Percentiles rank a stretch among this genome's conserved stretches.
These are phyloP conservation scores for Sterrhoptilus dennistouni DNA, from an alignment of 2,113 vertebrate genomes.

Conservation along the genomic window DNA sequence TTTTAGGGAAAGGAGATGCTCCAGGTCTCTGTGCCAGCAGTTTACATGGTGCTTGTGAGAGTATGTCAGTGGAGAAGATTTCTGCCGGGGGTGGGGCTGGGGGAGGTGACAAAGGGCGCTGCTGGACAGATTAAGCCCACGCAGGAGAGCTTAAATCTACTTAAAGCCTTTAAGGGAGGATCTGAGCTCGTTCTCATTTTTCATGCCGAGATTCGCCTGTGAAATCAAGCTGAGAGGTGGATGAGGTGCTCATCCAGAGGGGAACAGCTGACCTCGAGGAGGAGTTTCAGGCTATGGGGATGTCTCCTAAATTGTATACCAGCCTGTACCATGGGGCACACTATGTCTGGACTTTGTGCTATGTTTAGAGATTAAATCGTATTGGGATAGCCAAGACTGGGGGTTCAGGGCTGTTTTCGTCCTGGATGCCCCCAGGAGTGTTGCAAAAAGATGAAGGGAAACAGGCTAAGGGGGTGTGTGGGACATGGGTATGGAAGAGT, in stretches of 20 bases:
- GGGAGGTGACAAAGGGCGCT: background rate
- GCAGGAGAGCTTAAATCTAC: background rate
- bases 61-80: background rate
- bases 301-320: background rate
- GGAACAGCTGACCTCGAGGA: background rate
- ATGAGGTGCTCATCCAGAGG: background rate
- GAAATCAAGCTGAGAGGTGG: background rate
- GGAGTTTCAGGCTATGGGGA: background rate
- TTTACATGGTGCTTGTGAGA: background rate
- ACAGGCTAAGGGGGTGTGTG: background rate
- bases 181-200: background rate
- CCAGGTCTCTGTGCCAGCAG: background rate
- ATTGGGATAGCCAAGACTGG: rapidly evolving
- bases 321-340: background rate
- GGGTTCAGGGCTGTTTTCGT: background rate
- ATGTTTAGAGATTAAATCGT: background rate
- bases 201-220: rapidly evolving
- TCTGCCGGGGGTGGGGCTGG: rapidly evolving
- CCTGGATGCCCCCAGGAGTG: rapidly evolving
- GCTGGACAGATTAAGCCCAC: background rate
- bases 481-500: background rate
- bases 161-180: background rate
- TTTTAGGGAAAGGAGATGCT: background rate
- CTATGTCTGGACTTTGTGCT: background rate
- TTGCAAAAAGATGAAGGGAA: background rate